Base-by-base conservation (phyloP, 2,797 vertebrate species). In the Typhlichthys eigenmanni region DNA sequence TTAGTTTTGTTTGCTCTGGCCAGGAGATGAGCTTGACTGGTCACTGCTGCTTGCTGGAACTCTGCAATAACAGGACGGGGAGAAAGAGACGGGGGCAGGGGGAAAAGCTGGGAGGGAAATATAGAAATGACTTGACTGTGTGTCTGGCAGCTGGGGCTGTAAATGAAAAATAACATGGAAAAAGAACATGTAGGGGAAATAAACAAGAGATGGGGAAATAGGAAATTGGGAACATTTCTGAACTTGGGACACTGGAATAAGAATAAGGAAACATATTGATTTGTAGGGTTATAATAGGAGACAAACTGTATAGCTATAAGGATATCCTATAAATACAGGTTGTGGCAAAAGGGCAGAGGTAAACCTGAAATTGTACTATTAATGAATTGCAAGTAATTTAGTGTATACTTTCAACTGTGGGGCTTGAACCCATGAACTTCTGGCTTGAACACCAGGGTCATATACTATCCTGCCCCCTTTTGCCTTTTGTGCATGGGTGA, bases 11-110 rank as follows among this genome's bases (percentile, higher is more conserved):
- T 93, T 93, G 89, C 87, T 91, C 89, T 93, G 91, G 91, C 89
- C 88, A 89, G 91, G 91, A 92, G 92, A 93, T 92, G 89, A 92
- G 92, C 91, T 91, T 93, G 86, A 90, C 90, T 93, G 91, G 88
- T 91, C 74, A 59, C 87, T 88, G 88, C 84, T 89, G 88, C 88
- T 69, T 75, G 85, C 87, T 90, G 71, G 64, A 91, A 88, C 84
- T 75, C 81, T 78, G 82, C 66, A 85, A 82, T 81, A 82, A 81
- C 80, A 91, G 82, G 80, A 76, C 69, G 85, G 75, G 55, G 58
- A 82, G 72, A 80, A 70, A 80, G 50, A 19, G 62, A 19, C n/a
- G 53, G 48, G 43, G 50, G 54, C 43, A 47, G 52, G 45, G 50
- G 12, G 14, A 38, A 56, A 47, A 55, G 49, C 17, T 58, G 50